Evolutionary conservation across 2,797 vertebrate species (phyloP).

Genomic region (Tauraco hartlaubi): DNA sequence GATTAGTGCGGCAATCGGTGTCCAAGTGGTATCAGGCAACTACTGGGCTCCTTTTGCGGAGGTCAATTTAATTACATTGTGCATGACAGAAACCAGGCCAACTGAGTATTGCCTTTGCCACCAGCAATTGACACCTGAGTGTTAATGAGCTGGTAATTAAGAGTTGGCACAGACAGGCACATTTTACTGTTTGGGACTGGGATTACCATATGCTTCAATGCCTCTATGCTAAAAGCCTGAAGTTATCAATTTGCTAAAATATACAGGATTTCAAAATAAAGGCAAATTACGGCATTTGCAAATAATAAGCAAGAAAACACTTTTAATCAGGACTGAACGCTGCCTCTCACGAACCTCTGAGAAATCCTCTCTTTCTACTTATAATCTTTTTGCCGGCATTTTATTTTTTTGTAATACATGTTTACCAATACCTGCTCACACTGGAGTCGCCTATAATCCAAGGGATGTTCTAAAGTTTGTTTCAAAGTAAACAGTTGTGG

Average conservation of each 20-base stretch:
- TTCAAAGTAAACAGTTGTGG: not conserved
- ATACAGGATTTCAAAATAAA: slow-evolving; percentile 23
- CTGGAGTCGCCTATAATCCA: not conserved
- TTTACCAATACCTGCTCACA: not conserved
- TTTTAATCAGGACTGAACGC: not conserved
- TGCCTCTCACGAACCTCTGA: not conserved
- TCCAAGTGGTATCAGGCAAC: slow-evolving; percentile 80
- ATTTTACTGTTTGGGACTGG: slow-evolving; percentile 83
- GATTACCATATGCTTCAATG: slow-evolving; percentile 84
- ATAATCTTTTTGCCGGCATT: not conserved
- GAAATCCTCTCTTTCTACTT: not conserved
- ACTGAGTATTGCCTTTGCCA: slow-evolving; percentile 84
- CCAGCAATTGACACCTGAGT: slow-evolving; percentile 87
- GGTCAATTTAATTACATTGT: slow-evolving; percentile 88
- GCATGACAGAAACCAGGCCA: slow-evolving; percentile 83
- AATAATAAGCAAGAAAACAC: not conserved
- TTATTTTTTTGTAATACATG: not conserved
- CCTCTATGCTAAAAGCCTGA: slow-evolving; percentile 74
- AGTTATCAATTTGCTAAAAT: slow-evolving; percentile 50
- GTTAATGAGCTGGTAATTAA: slow-evolving; percentile 91
- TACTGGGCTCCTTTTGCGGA: slow-evolving; percentile 76
- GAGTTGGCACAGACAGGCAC: slow-evolving; percentile 83
- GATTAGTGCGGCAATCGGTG: slow-evolving; percentile 74
- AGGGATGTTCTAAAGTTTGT: not conserved
- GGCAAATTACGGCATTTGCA: not conserved